Evolutionary conservation across 2,113 vertebrate species (phyloP).

Genomic region (Mohoua ochrocephala): DNA sequence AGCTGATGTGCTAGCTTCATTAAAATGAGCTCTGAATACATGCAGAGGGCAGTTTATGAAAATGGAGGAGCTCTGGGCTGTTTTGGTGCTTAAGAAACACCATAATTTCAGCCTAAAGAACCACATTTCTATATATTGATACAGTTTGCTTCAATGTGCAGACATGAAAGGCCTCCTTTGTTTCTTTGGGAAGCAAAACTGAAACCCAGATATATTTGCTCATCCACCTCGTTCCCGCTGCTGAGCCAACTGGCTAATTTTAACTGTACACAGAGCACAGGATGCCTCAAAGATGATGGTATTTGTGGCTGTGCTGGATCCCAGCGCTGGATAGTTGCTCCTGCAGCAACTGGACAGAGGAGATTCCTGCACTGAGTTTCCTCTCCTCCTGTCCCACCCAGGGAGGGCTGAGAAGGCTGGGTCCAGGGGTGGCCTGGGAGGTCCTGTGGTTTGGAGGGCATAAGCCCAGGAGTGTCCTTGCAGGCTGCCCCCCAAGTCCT

Average conservation of each 20-base stretch:
- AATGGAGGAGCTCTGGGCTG: neutral
- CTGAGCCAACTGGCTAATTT: neutral
- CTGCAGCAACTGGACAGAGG: neutral
- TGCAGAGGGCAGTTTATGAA: neutral
- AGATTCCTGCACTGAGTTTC: neutral
- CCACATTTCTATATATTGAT: neutral
- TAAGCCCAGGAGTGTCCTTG: neutral
- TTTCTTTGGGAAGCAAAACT: neutral
- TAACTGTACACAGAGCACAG: neutral
- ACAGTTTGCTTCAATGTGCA: neutral
- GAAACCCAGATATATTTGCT: neutral
- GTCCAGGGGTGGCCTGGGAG: fast-evolving
- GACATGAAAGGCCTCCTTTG: neutral
- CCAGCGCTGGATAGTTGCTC: neutral
- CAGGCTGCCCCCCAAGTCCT: neutral
- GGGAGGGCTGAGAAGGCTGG: neutral
- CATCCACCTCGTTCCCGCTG: fast-evolving
- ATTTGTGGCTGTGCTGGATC: neutral
- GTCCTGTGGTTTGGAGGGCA: neutral
- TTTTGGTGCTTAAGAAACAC: neutral
- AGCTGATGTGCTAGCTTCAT: neutral
- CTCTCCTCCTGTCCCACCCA: neutral
- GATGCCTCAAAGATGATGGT: neutral
- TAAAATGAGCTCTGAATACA: neutral
- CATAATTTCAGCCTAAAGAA: neutral